Percentiles rank a stretch among this genome's conserved stretches.
These are phyloP conservation scores for Liasis olivaceus DNA, from an alignment of 2,797 vertebrate species.

Conservation along the genomic window DNA sequence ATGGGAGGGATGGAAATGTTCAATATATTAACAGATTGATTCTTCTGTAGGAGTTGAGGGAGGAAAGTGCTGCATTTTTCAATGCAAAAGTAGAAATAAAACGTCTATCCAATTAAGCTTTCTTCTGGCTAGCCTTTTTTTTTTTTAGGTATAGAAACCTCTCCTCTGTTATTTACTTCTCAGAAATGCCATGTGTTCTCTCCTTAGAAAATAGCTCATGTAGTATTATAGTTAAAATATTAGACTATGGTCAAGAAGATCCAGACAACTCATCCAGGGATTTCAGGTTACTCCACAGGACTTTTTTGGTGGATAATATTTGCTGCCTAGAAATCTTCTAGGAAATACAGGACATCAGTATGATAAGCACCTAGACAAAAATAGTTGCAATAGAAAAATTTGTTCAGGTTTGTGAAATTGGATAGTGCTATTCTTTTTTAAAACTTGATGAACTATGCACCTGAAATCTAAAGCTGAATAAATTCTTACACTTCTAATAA, in stretches of 20 bases:
- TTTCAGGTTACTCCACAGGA: background rate
- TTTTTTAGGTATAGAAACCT: background rate
- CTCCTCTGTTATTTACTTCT: background rate
- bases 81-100: background rate
- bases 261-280: background rate
- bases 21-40: background rate
- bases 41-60: background rate
- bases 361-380: background rate
- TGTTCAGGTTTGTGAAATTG: background rate
- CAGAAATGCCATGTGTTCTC: background rate
- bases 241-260: background rate
- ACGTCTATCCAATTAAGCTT: background rate
- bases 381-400: background rate
- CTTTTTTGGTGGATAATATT: background rate
- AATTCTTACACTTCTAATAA: background rate
- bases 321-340: background rate
- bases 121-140: background rate
- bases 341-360: background rate
- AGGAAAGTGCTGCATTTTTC: background rate
- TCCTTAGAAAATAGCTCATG: background rate
- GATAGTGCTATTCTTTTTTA: background rate
- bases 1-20: background rate
- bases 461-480: background rate
- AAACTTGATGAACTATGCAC: background rate
- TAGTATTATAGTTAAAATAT: background rate